These are phyloP conservation scores for Dufourea novaeangliae DNA, from an alignment of 1,140 invertebrate species.

Conservation along the genomic window DNA sequence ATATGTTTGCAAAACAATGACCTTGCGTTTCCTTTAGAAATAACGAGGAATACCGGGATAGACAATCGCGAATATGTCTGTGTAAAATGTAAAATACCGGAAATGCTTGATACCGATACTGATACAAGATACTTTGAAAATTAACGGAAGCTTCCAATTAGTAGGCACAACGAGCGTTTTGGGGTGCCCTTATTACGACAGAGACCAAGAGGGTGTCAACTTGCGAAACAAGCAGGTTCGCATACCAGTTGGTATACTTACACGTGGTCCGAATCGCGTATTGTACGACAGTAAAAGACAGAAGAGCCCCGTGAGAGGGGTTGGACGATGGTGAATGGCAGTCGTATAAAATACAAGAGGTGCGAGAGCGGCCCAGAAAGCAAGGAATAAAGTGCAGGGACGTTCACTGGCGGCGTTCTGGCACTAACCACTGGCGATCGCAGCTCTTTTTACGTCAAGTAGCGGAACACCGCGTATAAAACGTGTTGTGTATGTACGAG, in stretches of 20 bases:
- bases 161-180: not conserved
- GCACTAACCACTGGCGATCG: conserved; percentile 61
- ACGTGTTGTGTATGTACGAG: conserved; percentile 44
- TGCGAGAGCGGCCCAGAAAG: conserved; percentile 23
- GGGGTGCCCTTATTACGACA: not conserved
- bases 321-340: conserved; percentile 31
- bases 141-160: no score
- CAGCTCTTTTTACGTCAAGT: conserved; percentile 43
- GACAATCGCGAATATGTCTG: not conserved
- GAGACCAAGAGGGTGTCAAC: not conserved
- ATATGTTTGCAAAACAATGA: conserved; percentile 7
- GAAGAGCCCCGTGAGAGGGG: not conserved
- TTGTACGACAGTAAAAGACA: conserved; percentile 50
- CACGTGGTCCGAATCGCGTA: conserved; percentile 35
- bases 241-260: conserved; percentile 3
- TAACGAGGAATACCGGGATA: not conserved
- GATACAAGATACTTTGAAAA: no score
- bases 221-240: conserved; percentile 11
- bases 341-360: conserved; percentile 59
- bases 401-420: conserved; percentile 51
- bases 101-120: no score
- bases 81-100: no score
- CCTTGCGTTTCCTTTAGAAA: not conserved
- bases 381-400: conserved; percentile 57
- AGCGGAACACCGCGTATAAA: conserved; percentile 22